A percentile compares a stretch with the other conserved stretches of the same genome.
Conservation (phyloP, 2,888 invertebrate genomes). For the Digitonthophagus gazella region DNA sequence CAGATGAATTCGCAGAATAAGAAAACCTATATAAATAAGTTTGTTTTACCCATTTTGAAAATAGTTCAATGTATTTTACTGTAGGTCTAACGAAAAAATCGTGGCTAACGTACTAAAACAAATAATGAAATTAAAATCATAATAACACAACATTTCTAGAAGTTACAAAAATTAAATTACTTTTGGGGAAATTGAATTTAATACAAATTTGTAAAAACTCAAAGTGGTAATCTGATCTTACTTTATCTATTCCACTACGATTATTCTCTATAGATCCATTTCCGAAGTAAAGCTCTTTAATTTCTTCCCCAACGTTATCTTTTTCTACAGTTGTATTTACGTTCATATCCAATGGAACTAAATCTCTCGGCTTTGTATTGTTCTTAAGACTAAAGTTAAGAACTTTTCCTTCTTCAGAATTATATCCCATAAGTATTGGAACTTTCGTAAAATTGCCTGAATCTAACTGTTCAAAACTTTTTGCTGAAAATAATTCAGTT, state of each 20-base stretch:
- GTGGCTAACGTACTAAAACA: constrained; percentile 53
- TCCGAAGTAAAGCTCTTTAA: constrained; percentile 19
- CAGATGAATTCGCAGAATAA: constrained; percentile 45
- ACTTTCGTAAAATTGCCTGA: constrained; percentile 30
- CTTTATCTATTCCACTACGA: not conserved
- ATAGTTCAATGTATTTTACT: constrained; percentile 52
- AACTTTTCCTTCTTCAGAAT: constrained; percentile 28
- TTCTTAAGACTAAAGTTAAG: constrained; percentile 34
- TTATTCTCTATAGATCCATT: not conserved
- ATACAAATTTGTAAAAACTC: no score
- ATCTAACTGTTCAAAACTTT: constrained; percentile 33
- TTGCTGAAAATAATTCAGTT: constrained; percentile 38
- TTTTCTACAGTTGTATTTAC: not conserved
- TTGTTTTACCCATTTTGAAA: constrained; percentile 48
- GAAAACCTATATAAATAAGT: constrained; percentile 55
- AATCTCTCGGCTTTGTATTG: constrained; percentile 52
- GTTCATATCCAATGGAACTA: constrained; percentile 44
- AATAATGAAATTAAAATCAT: constrained; percentile 26
- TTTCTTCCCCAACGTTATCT: constrained; percentile 6
- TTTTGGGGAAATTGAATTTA: no score
- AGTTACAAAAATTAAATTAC: not conserved
- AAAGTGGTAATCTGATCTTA: no score
- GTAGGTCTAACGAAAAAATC: constrained; percentile 49
- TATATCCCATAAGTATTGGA: constrained; percentile 34
- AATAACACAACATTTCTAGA: no score